Conservation (phyloP, 2,888 invertebrate genomes). For the Leptothorax acervorum region DNA sequence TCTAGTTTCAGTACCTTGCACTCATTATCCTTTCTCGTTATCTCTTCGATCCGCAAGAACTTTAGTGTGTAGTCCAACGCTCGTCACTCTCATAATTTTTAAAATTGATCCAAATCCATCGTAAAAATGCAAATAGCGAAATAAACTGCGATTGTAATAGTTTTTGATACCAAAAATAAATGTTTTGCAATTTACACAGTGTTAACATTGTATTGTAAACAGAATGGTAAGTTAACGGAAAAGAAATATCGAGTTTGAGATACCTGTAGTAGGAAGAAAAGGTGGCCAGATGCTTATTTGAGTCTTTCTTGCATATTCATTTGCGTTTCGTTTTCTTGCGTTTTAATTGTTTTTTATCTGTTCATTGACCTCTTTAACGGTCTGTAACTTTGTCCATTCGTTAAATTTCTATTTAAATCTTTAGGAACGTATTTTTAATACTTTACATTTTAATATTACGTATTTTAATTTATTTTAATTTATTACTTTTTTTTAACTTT, state of each 20-base stretch:
- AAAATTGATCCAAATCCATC: neutral
- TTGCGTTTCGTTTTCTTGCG: neutral
- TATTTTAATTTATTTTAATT: too few species aligned
- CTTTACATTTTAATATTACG: neutral
- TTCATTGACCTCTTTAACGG: neutral
- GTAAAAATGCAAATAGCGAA: neutral
- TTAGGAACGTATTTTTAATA: neutral
- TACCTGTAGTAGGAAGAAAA: neutral
- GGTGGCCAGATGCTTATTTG: neutral
- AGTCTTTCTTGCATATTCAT: neutral
- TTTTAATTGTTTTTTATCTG: neutral
- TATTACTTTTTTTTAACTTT: neutral
- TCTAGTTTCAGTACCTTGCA: neutral
- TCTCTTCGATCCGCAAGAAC: neutral
- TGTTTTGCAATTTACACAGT: neutral
- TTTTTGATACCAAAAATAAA: neutral
- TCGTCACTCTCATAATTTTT: neutral
- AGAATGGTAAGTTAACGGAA: neutral
- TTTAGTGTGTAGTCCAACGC: neutral
- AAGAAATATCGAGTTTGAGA: neutral
- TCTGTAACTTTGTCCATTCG: neutral
- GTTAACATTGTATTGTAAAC: neutral
- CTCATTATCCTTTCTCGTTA: neutral
- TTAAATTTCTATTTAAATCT: neutral
- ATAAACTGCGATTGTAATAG: neutral